These are phyloP conservation scores for Polyergus mexicanus DNA, from an alignment of 1,140 invertebrate species.

Conservation along the genomic window DNA sequence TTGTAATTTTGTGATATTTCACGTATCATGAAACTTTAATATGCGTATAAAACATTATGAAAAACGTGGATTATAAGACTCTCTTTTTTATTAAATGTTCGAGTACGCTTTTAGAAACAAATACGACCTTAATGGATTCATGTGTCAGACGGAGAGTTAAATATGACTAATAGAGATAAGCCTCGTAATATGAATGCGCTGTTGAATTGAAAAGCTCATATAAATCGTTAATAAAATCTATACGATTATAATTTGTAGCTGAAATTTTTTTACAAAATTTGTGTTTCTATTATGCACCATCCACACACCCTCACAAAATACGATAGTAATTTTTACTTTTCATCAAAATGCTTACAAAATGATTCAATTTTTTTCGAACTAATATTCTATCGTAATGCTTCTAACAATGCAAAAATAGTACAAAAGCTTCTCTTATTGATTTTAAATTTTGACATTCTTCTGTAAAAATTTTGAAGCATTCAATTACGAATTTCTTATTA, in stretches of 20 bases:
- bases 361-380: slow-evolving; percentile 1
- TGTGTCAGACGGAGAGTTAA: not conserved
- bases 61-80: not conserved
- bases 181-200: not conserved
- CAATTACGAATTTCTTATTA: not conserved
- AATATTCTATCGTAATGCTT: slow-evolving; percentile 18
- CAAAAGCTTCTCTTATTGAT: not conserved
- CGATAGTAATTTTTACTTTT: slow-evolving; percentile 2
- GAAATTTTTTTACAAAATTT: not conserved
- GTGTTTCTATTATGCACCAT: slow-evolving; percentile 10
- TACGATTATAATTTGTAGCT: not conserved
- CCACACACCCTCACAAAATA: slow-evolving; percentile 19
- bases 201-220: not conserved
- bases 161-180: slow-evolving; percentile 6
- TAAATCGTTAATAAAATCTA: slow-evolving; percentile 2
- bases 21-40: not conserved
- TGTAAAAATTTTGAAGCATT: not conserved
- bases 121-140: not conserved
- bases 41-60: not conserved
- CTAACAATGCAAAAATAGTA: not conserved
- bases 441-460: not conserved
- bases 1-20: not conserved
- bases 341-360: not conserved
- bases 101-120: not conserved
- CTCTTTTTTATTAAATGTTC: not conserved